Percentiles rank a stretch among this genome's conserved stretches.
These are phyloP conservation scores for Aphyosemion australe DNA, from an alignment of 2,113 vertebrate genomes.

Conservation along the genomic window DNA sequence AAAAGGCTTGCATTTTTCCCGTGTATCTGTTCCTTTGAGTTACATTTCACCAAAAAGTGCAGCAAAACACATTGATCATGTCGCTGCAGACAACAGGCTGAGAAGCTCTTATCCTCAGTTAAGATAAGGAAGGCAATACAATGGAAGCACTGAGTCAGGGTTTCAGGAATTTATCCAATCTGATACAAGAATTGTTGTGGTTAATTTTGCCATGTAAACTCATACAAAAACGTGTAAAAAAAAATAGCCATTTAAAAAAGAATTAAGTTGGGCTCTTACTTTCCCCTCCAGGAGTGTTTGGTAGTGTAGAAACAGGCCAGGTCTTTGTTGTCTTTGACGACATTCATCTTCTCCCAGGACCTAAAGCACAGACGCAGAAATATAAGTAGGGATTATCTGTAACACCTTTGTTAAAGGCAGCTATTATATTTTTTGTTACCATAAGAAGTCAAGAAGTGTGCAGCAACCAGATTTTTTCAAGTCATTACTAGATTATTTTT, in stretches of 20 bases:
- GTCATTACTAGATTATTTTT: conserved; percentile 19
- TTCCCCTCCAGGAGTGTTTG: conserved; percentile 99
- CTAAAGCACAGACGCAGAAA: conserved; percentile 71
- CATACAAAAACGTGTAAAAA: background rate
- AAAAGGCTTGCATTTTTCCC: background rate
- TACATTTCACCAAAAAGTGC: conserved; percentile 6
- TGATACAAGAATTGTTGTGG: conserved; percentile 1
- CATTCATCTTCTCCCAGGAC: conserved; percentile 93
- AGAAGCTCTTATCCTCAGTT: background rate
- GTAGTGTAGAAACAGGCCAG: conserved; percentile 99
- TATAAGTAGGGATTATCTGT: background rate
- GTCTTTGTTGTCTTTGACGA: conserved; percentile 98
- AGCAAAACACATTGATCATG: conserved; percentile 7
- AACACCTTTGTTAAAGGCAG: background rate
- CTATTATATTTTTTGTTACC: background rate
- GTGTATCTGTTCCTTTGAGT: conserved; percentile 4
- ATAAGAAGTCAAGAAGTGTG: too few species aligned
- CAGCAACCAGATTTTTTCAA: background rate
- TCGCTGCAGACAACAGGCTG: conserved; percentile 9
- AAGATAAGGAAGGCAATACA: conserved; percentile 51
- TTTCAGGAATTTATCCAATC: conserved; percentile 27
- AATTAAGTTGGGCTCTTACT: conserved; percentile 82
- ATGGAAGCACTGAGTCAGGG: conserved; percentile 51
- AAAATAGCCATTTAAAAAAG: conserved; percentile 1
- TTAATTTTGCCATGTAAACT: background rate